Evolutionary conservation across 2,113 vertebrate genomes (phyloP), one percentile per base, ranked within the genome.

Genomic region (Ivindomyrus marchei): DNA sequence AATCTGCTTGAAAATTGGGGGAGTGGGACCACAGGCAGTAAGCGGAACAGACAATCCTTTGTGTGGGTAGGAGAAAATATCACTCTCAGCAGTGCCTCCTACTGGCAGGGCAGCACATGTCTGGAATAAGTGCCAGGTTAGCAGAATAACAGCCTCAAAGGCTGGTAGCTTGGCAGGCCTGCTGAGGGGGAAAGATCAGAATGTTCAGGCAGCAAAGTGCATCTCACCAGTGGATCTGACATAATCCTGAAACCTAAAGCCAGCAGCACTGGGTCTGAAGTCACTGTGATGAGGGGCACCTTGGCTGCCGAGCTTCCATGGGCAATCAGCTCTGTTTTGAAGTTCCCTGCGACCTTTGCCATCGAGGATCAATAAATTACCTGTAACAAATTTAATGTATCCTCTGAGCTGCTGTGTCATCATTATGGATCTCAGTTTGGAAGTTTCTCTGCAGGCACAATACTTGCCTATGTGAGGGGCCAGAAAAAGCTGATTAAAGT

Each of bases 1-100:
- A 87, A 90, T 88, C 91, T 91, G 47, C 89, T 92, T 45, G n/a
- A 88, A 90, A 88, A 74, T 50, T 42, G 13, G 58, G 50, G 77
- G 36, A 6, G 39, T 45, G 47, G 84, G 58, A 39, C 45, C 5
- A 24, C 49, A 56, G 66, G 19, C 49, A 42, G 45, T 77, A 58
- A 24, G 6, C 45, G 2, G 5, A 83, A 83, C 77, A 42, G 77
- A 24, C 36, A 36, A 17, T 83, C 36, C 7, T 42, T 83, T 45
- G 15, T 42, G 36, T 42, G 77, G 17, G 17, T 45, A 19, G 17
- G 36, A 42, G 6, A 4, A 42, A 39, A 17, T 83, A 83, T 46
- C 39, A 21, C 77, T 45, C 77, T 36, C 42, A 83, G 77, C 39
- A 83, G 77, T 8, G 36, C 42, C 77, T 36, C 36, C 31, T 42